Percentiles rank a stretch among this genome's conserved stretches.
phyloP scores from a whole-genome alignment of 2,888 invertebrate genomes.

The Apamea crenata region DNA sequence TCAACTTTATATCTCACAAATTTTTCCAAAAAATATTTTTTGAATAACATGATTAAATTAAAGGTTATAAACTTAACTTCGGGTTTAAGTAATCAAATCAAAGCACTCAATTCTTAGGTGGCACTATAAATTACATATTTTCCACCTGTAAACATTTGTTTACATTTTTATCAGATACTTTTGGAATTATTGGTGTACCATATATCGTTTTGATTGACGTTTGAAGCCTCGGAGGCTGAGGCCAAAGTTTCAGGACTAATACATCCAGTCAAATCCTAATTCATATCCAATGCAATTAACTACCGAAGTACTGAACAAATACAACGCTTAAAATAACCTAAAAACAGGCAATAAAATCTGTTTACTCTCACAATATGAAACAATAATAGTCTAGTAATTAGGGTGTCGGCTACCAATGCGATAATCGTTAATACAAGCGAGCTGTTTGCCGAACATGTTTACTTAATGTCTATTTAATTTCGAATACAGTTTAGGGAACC shows the following conservation, averaged over 20 bases:
- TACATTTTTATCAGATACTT: background rate
- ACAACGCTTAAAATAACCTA: conserved; percentile 30
- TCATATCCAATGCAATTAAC: conserved; percentile 6
- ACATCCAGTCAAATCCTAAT: background rate
- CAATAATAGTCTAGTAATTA: conserved; percentile 46
- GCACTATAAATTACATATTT: background rate
- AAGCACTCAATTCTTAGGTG: background rate
- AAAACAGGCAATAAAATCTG: conserved; percentile 45
- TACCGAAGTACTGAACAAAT: conserved; percentile 16
- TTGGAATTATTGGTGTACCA: too few relatives aligned
- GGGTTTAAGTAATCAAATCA: background rate
- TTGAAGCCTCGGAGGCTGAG: background rate
- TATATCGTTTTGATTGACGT: background rate
- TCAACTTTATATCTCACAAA: background rate
- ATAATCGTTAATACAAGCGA: conserved; percentile 52
- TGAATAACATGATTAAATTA: background rate
- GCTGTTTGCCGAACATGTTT: conserved; percentile 39
- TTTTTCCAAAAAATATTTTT: background rate
- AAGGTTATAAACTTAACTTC: background rate
- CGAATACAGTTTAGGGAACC: conserved; percentile 21
- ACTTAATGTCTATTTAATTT: conserved; percentile 48
- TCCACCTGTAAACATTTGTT: background rate
- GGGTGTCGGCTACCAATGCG: conserved; percentile 28
- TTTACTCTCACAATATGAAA: conserved; percentile 30
- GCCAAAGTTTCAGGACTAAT: background rate